Conservation (phyloP, 2,797 vertebrate species). For the Bucorvus abyssinicus region DNA sequence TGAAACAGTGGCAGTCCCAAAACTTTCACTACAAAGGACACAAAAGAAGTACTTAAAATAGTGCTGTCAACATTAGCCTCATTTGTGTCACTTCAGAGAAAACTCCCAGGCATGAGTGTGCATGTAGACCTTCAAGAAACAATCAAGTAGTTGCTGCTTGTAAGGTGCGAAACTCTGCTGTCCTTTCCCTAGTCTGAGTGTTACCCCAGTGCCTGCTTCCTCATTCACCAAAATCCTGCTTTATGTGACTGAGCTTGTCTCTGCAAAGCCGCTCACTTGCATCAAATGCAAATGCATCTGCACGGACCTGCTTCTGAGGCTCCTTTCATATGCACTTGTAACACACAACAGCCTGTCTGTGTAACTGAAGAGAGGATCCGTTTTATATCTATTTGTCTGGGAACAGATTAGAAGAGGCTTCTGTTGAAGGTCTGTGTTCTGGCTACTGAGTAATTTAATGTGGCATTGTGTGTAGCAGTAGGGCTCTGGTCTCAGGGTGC, state of each 20-base stretch:
- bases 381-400: background rate
- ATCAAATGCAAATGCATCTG: background rate
- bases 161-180: background rate
- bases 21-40: background rate
- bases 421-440: background rate
- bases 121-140: background rate
- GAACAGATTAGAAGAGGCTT: background rate
- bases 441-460: background rate
- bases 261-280: too few species aligned
- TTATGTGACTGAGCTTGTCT: accelerated
- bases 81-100: background rate
- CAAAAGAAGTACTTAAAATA: background rate
- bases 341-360: background rate
- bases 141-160: background rate
- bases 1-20: background rate
- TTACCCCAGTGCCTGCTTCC: background rate
- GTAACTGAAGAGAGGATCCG: background rate
- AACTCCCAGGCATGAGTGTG: background rate
- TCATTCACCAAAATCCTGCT: background rate
- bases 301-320: too few species aligned
- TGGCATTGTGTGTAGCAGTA: background rate
- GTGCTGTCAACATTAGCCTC: background rate
- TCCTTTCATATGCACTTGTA: accelerated
- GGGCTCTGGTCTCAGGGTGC: background rate
- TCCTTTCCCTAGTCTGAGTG: background rate